phyloP scores from a whole-genome alignment of 2,113 vertebrate species.

The Progne subis region DNA sequence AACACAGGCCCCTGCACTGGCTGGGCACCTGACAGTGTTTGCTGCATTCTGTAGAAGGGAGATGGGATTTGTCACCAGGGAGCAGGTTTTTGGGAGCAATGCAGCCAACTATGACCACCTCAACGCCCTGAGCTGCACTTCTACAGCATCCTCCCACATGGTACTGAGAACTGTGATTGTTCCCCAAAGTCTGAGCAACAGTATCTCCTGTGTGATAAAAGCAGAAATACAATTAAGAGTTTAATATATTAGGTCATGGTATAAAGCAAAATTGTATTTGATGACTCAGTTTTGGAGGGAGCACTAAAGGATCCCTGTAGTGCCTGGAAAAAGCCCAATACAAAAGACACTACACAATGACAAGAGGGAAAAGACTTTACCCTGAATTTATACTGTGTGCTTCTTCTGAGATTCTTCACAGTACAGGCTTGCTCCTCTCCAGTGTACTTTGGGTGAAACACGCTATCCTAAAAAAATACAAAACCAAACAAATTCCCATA shows the following conservation, averaged over 20 bases:
- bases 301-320: background rate
- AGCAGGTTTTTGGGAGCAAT: background rate
- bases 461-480: conserved; percentile 81
- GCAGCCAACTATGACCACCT: rapidly evolving
- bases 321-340: background rate
- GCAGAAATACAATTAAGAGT: background rate
- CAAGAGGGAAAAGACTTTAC: conserved; percentile 69
- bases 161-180: background rate
- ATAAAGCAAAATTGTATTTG: background rate
- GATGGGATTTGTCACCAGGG: background rate
- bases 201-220: background rate
- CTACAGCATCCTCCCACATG: background rate
- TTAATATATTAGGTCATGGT: background rate
- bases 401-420: conserved; percentile 96
- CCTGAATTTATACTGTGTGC: conserved; percentile 99
- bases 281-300: background rate
- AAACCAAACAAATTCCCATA: background rate
- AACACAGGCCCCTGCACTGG: background rate
- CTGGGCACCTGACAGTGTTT: background rate
- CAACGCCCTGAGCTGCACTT: background rate
- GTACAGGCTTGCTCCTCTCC: conserved; percentile 95
- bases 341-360: background rate
- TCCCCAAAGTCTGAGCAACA: background rate
- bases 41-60: background rate
- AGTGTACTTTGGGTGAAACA: conserved; percentile 96